Percentiles rank a stretch among this genome's conserved stretches.
Evolutionary conservation across 1,140 invertebrate species (phyloP).

Genomic region (Euschistus heros): DNA sequence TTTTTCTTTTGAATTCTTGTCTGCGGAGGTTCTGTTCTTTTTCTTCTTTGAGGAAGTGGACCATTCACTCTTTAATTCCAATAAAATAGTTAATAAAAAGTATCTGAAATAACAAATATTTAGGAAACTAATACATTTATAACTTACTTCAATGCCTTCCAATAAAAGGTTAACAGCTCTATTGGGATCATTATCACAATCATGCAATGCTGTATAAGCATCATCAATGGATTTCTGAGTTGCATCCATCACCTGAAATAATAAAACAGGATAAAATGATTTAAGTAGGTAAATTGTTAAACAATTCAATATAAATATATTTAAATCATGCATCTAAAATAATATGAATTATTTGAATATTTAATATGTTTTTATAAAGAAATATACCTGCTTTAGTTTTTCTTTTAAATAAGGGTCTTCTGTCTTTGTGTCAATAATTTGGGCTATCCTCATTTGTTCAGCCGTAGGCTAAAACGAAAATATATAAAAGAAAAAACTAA

Average conservation of each 20-base stretch:
- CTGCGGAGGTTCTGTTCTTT: slow-evolving; percentile 47
- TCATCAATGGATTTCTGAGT: slow-evolving; percentile 70
- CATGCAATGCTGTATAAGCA: slow-evolving; percentile 68
- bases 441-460: slow-evolving; percentile 55
- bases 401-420: slow-evolving; percentile 55
- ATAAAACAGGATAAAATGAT: background rate
- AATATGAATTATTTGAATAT: too few relatives aligned
- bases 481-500: background rate
- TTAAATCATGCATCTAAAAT: too few relatives aligned
- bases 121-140: background rate
- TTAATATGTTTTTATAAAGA: background rate
- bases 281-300: background rate
- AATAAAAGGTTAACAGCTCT: slow-evolving; percentile 63
- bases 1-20: slow-evolving; percentile 25
- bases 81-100: background rate
- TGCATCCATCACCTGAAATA: slow-evolving; percentile 57
- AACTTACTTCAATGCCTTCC: slow-evolving; percentile 44
- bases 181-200: slow-evolving; percentile 65
- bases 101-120: background rate
- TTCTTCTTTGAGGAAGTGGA: slow-evolving; percentile 73
- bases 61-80: slow-evolving; percentile 54
- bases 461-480: slow-evolving; percentile 36
- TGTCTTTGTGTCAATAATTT: slow-evolving; percentile 53
- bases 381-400: slow-evolving; percentile 50
- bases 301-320: too few relatives aligned